Base-by-base conservation (phyloP, 2,888 invertebrate species). In the Caenorhabditis zanzibari region DNA sequence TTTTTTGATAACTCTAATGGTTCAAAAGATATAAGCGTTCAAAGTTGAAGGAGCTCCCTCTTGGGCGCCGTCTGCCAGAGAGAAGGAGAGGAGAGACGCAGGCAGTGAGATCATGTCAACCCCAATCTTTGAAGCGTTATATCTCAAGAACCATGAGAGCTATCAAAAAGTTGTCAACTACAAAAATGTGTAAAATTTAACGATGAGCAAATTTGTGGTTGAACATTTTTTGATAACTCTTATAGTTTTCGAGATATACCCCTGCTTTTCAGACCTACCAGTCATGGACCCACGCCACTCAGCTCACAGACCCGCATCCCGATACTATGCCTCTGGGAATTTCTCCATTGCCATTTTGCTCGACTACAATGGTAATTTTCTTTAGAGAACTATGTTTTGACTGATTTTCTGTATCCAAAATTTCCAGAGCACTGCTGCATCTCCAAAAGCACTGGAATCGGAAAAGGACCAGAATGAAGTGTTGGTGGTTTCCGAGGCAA, bases 401-500 rank as follows among this genome's bases (percentile, higher is more conserved):
- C 32, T 7, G 19, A 47, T n/a, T 47, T 47, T 52, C 28, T 22
- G 10, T 24, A 22, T 41, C 16, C 12, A 63, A 47, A 47, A 26
- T 24, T 41, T 44, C 5, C 66, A 66, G 66, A 24, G 38, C 22
- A 52, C 16, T 35, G 28, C 38, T 5, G 38, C 19, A 52, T 22
- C 66, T 41, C 28, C 5, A 44, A 47, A 1, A 7, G 2, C 16
- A 52, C 52, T 28, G n/a, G 64, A 32, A 0, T 1, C 28, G 12
- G 26, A 47, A 12, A 22, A 5, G 19, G 68, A 64, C 24, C 26
- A 28, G 32, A 61, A 81, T 22, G 69, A 66, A 16, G 52, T 82
- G 16, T n/a, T 49, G 22, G 66, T 82, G 10, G 28, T 82, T 22
- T 38, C 63, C n/a, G 82, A 82, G 12, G n/a, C 47, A n/a, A 61